These are phyloP conservation scores for Papilio gigon DNA, from an alignment of 2,888 invertebrate species.

Conservation along the genomic window DNA sequence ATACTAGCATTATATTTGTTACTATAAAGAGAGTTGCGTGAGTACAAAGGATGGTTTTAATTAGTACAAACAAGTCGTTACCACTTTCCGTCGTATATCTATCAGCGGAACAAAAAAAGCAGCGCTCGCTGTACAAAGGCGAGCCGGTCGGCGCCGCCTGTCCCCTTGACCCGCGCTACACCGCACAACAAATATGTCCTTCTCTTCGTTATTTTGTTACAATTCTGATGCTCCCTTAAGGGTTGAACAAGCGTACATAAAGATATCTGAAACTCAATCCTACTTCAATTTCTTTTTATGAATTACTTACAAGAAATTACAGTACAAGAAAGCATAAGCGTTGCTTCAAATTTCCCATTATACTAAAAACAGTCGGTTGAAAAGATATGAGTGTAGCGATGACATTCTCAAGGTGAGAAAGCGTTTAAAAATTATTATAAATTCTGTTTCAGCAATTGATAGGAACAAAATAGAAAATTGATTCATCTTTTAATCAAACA, in stretches of 20 bases:
- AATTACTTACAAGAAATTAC: no score
- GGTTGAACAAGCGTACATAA: constrained; percentile 11
- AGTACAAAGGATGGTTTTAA: constrained; percentile 35
- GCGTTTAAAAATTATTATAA: neutral
- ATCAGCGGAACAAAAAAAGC: constrained; percentile 29
- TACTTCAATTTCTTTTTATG: no score
- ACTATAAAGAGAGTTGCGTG: neutral
- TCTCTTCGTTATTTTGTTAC: constrained; percentile 33
- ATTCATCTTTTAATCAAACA: neutral
- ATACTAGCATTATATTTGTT: neutral
- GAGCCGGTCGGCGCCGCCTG: constrained; percentile 48
- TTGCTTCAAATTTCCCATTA: no score
- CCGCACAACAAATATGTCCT: constrained; percentile 49
- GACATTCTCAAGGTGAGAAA: neutral
- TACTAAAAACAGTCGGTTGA: no score
- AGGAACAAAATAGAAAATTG: neutral
- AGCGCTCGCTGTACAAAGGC: constrained; percentile 24
- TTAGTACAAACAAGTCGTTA: constrained; percentile 34
- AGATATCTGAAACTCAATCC: no score
- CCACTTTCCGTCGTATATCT: constrained; percentile 26
- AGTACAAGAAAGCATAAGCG: no score
- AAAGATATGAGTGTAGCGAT: no score
- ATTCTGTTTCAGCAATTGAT: neutral
- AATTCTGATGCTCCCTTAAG: neutral
- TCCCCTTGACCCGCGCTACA: constrained; percentile 64